phyloP scores from a whole-genome alignment of 2,113 vertebrate species.

The Coryphaenoides rupestris region DNA sequence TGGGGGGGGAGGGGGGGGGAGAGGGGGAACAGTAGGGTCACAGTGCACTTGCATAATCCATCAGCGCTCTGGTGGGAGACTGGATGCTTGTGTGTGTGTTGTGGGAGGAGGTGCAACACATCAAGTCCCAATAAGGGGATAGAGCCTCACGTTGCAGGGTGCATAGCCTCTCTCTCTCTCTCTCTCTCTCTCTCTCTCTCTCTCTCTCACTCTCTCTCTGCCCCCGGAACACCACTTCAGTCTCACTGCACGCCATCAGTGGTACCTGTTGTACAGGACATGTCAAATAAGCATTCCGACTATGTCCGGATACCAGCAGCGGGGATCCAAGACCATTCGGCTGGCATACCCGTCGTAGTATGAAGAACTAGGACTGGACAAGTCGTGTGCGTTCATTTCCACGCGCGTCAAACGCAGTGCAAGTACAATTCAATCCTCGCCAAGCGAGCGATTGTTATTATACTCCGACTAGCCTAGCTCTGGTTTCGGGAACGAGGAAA shows the following conservation, averaged over 20 bases:
- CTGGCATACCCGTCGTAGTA: neutral
- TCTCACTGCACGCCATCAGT: neutral
- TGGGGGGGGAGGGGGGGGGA: slow-evolving; percentile 17
- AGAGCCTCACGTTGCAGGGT: slow-evolving; percentile 39
- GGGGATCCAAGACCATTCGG: neutral
- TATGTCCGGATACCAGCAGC: too few relatives aligned
- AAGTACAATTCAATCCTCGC: too few relatives aligned
- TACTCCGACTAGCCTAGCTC: slow-evolving; percentile 11
- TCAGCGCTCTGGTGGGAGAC: slow-evolving; percentile 15
- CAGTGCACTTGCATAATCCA: slow-evolving; percentile 42
- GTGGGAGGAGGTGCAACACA: slow-evolving; percentile 9
- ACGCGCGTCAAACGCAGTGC: too few relatives aligned
- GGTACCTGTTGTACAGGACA: slow-evolving; percentile 22
- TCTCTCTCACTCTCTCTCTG: slow-evolving; percentile 22
- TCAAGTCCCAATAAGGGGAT: slow-evolving; percentile 41
- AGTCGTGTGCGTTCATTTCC: too few relatives aligned
- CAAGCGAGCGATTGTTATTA: too few relatives aligned
- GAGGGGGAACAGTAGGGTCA: too few relatives aligned
- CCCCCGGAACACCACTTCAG: neutral
- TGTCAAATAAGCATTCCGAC: neutral
- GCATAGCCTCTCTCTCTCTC: slow-evolving; percentile 26
- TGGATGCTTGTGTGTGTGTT: slow-evolving; percentile 2
- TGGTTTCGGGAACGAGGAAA: neutral
- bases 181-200: slow-evolving; percentile 24
- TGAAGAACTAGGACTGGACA: too few relatives aligned